Percentiles rank a stretch among this genome's conserved stretches.
These are phyloP conservation scores for Upupa epops DNA, from an alignment of 2,113 vertebrate species.

Conservation along the genomic window DNA sequence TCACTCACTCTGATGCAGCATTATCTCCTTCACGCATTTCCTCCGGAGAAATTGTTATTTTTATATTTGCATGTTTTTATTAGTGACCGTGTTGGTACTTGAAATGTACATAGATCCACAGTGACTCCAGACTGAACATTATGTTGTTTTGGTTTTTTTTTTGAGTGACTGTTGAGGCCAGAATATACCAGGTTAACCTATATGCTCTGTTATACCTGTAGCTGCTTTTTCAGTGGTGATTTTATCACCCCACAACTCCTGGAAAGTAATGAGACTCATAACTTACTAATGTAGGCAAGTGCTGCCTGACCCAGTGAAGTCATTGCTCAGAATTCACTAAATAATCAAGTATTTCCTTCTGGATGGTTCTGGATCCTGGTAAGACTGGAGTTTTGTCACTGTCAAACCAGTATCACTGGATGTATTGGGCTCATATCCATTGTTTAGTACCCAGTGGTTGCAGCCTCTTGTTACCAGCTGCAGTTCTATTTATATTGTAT, in stretches of 20 bases:
- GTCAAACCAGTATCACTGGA: background rate
- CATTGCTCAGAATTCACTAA: slow-evolving; percentile 26
- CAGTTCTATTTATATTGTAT: background rate
- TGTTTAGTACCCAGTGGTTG: background rate
- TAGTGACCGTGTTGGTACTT: background rate
- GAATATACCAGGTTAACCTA: background rate
- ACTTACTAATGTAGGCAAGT: background rate
- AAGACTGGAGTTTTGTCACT: background rate
- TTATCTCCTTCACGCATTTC: background rate
- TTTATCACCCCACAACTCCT: slow-evolving; percentile 2
- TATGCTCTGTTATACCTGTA: background rate
- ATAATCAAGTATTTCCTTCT: background rate
- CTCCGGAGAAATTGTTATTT: background rate
- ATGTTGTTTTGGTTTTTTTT: background rate
- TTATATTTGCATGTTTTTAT: background rate
- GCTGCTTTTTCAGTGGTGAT: background rate
- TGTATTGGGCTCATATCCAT: background rate
- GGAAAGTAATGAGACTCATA: slow-evolving; percentile 11
- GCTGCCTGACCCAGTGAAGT: background rate
- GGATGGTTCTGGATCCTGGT: background rate
- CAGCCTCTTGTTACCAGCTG: background rate
- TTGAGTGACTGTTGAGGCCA: background rate
- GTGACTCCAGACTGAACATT: background rate
- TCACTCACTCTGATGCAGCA: fast-evolving
- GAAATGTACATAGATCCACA: background rate